Evolutionary conservation across 1,140 invertebrate genomes (phyloP).

Genomic region (Druon quercuslanigerum): DNA sequence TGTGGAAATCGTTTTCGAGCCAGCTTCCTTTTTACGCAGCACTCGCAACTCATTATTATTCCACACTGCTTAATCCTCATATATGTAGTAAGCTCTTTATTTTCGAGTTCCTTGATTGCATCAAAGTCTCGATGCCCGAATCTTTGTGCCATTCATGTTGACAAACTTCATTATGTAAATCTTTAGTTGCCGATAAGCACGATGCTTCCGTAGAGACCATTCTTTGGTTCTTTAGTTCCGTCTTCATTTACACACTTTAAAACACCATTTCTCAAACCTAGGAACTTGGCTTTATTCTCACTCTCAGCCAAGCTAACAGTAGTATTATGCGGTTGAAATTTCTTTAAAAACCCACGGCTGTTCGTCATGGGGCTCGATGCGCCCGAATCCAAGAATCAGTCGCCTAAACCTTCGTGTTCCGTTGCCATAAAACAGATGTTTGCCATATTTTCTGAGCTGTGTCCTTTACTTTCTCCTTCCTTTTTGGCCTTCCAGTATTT

Average conservation of each 20-base stretch:
- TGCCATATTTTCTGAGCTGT: too few species aligned
- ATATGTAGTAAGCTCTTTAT: too few species aligned
- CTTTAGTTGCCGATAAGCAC: not conserved
- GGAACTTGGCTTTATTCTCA: not conserved
- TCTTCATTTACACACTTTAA: constrained; percentile 20
- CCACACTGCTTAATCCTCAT: too few species aligned
- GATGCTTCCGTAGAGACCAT: not conserved
- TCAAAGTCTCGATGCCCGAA: too few species aligned
- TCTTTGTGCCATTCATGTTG: constrained; percentile 40
- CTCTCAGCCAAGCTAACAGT: not conserved
- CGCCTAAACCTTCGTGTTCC: not conserved
- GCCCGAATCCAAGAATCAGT: not conserved
- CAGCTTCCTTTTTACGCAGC: too few species aligned
- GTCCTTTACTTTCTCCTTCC: too few species aligned
- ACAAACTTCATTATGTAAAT: constrained; percentile 26
- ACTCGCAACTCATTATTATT: too few species aligned
- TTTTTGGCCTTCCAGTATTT: too few species aligned
- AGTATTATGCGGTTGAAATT: not conserved
- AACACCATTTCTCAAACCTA: not conserved
- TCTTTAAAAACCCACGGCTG: not conserved
- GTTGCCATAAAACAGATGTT: too few species aligned
- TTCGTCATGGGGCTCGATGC: too few species aligned
- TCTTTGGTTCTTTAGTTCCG: not conserved
- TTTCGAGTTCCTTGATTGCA: too few species aligned
- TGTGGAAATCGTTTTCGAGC: too few species aligned